These are phyloP conservation scores for Erebia aethiops DNA, from an alignment of 2,888 invertebrate genomes.

Conservation along the genomic window DNA sequence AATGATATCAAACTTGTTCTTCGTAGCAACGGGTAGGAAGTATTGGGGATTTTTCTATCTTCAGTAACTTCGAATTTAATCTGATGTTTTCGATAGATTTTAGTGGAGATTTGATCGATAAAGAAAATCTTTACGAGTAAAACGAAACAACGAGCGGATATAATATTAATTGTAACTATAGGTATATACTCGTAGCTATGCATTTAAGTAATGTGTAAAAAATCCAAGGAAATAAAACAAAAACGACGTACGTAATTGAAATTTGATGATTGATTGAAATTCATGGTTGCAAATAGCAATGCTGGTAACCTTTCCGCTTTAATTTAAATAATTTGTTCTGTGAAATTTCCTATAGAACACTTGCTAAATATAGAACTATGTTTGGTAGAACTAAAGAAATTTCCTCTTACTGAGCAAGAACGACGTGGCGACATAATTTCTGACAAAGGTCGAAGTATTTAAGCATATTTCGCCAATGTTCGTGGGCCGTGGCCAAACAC, in stretches of 20 bases:
- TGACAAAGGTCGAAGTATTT: slow-evolving; percentile 40
- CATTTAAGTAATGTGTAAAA: no score
- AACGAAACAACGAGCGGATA: no score
- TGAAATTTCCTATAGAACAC: neutral
- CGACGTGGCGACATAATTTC: slow-evolving; percentile 7
- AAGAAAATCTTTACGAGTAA: no score
- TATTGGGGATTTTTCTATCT: neutral
- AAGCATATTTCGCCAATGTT: slow-evolving; percentile 56
- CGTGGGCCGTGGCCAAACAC: slow-evolving; percentile 65
- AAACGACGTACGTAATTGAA: no score
- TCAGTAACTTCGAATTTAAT: neutral
- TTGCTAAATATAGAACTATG: neutral
- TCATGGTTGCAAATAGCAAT: neutral
- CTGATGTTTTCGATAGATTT: no score
- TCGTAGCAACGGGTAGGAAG: no score
- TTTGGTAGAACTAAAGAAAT: neutral
- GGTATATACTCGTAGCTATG: no score
- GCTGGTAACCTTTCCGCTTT: no score
- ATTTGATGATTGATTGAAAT: neutral
- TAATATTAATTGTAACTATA: no score
- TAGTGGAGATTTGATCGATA: no score
- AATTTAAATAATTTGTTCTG: slow-evolving; percentile 2
- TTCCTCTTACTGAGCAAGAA: neutral
- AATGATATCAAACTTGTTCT: neutral
- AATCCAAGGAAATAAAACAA: no score